Evolutionary conservation across 2,888 invertebrate species (phyloP).

Genomic region (Polymixis lichenea): DNA sequence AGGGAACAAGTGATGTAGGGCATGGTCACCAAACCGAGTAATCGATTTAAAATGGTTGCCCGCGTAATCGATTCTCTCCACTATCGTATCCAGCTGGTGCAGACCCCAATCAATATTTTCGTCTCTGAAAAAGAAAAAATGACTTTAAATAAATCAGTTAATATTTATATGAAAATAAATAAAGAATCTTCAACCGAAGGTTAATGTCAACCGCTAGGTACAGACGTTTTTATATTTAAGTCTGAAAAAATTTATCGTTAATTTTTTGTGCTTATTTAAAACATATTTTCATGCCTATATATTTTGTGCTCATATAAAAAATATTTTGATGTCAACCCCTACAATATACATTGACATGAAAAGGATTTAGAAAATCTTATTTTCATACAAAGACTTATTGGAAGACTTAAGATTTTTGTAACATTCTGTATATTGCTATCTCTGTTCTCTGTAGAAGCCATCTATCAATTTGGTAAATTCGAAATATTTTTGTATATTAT

Average conservation of each 20-base stretch:
- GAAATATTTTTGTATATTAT: constrained; percentile 25
- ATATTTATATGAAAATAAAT: constrained; percentile 23
- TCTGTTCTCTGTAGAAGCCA: constrained; percentile 22
- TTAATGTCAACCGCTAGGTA: constrained; percentile 12
- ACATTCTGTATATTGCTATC: constrained; percentile 1
- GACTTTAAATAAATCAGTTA: constrained; percentile 22
- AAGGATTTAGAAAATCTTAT: constrained; percentile 32
- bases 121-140: constrained; percentile 80
- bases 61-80: constrained; percentile 93
- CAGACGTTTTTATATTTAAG: constrained; percentile 34
- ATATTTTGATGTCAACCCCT: constrained; percentile 35
- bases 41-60: constrained; percentile 92
- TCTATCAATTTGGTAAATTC: constrained; percentile 39
- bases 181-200: constrained; percentile 13
- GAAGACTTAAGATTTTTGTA: constrained; percentile 21
- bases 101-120: constrained; percentile 93
- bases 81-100: constrained; percentile 93
- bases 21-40: constrained; percentile 94
- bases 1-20: constrained; percentile 95
- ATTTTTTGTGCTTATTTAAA: constrained; percentile 35
- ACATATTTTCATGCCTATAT: constrained; percentile 34
- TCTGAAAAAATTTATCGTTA: neutral
- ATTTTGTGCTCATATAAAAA: constrained; percentile 37
- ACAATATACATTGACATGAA: constrained; percentile 37
- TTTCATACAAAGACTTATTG: constrained; percentile 1